These are phyloP conservation scores for Hepsetus odoe DNA, from an alignment of 2,113 vertebrate species.

Conservation along the genomic window DNA sequence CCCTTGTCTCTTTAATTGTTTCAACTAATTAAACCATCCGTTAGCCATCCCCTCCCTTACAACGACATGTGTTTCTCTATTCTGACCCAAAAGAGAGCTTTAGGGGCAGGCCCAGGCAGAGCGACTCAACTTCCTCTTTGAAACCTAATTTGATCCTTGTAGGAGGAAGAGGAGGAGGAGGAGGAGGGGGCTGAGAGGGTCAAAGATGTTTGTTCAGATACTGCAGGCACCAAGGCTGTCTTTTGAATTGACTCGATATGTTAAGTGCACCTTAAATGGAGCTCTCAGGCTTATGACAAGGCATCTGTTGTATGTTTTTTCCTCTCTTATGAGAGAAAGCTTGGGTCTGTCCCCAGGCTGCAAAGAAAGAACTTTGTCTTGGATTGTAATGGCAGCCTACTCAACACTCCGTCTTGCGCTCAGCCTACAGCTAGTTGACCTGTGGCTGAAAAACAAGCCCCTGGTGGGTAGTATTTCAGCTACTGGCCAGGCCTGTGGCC, in stretches of 20 bases:
- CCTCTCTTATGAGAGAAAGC: slow-evolving; percentile 28
- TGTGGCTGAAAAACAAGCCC: slow-evolving; percentile 76
- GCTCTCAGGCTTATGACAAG: slow-evolving; percentile 47
- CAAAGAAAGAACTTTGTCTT: slow-evolving; percentile 57
- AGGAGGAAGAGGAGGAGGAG: background rate
- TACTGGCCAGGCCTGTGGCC: slow-evolving; percentile 73
- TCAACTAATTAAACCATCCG: slow-evolving; percentile 68
- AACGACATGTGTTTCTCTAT: slow-evolving; percentile 63
- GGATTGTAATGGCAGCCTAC: slow-evolving; percentile 64
- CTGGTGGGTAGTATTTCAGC: slow-evolving; percentile 76
- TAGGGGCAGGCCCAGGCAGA: slow-evolving; percentile 49
- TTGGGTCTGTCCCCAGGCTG: slow-evolving; percentile 40
- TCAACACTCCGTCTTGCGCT: slow-evolving; percentile 63
- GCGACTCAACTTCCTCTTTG: slow-evolving; percentile 63
- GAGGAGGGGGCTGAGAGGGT: slow-evolving; percentile 34
- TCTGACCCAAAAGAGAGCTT: slow-evolving; percentile 49
- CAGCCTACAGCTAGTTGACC: slow-evolving; percentile 72
- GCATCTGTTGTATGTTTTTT: slow-evolving; percentile 37
- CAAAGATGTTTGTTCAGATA: slow-evolving; percentile 57
- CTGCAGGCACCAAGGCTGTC: slow-evolving; percentile 34
- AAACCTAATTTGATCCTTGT: slow-evolving; percentile 63
- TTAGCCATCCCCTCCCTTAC: slow-evolving; percentile 32
- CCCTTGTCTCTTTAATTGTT: slow-evolving; percentile 71
- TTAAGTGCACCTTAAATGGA: slow-evolving; percentile 56
- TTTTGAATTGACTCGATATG: slow-evolving; percentile 53